phyloP scores from a whole-genome alignment of 2,888 invertebrate species.

The Phragmatobia fuliginosa region DNA sequence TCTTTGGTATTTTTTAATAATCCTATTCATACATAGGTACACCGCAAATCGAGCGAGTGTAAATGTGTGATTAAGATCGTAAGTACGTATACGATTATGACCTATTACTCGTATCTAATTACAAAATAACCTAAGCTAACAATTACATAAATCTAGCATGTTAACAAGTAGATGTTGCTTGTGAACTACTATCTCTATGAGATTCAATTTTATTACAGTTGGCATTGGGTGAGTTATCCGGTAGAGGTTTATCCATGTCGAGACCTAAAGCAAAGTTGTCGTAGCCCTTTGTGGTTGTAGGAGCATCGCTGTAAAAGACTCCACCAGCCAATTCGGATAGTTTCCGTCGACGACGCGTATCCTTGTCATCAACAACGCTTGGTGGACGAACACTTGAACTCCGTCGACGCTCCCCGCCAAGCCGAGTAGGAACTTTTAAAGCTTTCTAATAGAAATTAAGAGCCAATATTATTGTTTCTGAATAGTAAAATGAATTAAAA shows the following conservation, averaged over 20 bases:
- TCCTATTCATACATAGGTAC: no score
- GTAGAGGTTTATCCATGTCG: constrained; percentile 72
- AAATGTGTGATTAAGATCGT: no score
- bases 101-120: no score
- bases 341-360: constrained; percentile 77
- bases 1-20: background rate
- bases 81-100: no score
- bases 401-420: constrained; percentile 76
- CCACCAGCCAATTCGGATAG: constrained; percentile 83
- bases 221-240: constrained; percentile 59
- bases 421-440: constrained; percentile 70
- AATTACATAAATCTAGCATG: background rate
- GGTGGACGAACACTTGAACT: constrained; percentile 81
- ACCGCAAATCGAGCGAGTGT: no score
- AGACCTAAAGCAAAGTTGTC: constrained; percentile 78
- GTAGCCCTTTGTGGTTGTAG: constrained; percentile 65
- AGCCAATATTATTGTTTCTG: background rate
- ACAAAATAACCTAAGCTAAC: no score
- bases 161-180: constrained; percentile 60
- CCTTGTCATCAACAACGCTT: constrained; percentile 76
- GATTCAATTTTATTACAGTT: constrained; percentile 65
- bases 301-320: constrained; percentile 80
- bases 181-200: constrained; percentile 46
- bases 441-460: constrained; percentile 64
- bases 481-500: background rate